Percentiles rank a stretch among this genome's conserved stretches.
Evolutionary conservation across 2,113 vertebrate species (phyloP).

Genomic region (Anser cygnoides): DNA sequence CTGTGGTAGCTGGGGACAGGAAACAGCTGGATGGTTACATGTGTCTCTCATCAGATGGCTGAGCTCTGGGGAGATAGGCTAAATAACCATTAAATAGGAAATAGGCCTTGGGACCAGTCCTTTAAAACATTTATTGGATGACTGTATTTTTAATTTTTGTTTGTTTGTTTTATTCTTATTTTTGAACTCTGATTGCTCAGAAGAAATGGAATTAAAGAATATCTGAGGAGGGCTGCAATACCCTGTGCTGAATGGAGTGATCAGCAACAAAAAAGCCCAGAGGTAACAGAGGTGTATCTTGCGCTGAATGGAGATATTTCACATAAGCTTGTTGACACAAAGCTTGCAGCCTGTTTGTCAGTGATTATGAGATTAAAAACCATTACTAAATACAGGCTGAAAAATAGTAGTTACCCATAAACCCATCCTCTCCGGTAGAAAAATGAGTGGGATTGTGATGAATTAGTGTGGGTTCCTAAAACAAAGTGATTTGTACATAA

Average conservation of each 20-base stretch:
- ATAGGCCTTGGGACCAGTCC: not conserved
- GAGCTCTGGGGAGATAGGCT: conserved; percentile 2
- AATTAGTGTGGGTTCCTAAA: not conserved
- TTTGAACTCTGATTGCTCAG: not conserved
- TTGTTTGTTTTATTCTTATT: not conserved
- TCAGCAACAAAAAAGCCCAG: not conserved
- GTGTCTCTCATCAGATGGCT: not conserved
- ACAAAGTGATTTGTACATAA: not conserved
- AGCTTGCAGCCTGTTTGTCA: not conserved
- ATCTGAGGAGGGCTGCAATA: not conserved
- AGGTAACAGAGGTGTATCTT: not conserved
- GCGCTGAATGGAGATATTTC: not conserved
- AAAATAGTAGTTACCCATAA: not conserved
- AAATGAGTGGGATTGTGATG: not conserved
- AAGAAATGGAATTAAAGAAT: not conserved
- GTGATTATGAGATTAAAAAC: not conserved
- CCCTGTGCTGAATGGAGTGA: not conserved
- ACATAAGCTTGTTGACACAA: not conserved
- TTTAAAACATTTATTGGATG: not conserved
- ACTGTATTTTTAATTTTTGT: not conserved
- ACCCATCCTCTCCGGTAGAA: not conserved
- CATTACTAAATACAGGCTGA: not conserved
- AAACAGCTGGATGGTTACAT: conserved; percentile 23
- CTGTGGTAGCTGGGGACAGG: not conserved
- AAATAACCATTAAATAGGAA: conserved; percentile 8